Base-by-base conservation (phyloP, 1,140 invertebrate species). In the Propsilocerus akamusi region DNA sequence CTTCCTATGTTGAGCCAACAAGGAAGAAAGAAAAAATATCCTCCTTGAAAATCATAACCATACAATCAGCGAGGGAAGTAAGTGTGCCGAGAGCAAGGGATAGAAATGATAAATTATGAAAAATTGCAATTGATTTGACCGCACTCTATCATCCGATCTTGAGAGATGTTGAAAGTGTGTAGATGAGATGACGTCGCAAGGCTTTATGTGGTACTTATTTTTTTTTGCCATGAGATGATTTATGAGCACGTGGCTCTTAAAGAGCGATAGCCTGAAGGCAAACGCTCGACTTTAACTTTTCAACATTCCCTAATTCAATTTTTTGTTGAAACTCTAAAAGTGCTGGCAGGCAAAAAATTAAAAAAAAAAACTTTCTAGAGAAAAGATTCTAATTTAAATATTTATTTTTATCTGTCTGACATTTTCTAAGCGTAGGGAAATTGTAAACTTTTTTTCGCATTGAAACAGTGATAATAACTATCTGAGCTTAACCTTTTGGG, bases 91-190 rank as follows among this genome's bases (percentile, higher is more conserved):
- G 17, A 20, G 34, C 17, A 41, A 41, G 34, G 34, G 34, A 17
- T 8, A 17, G 22, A 41, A 17, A 41, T 41, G 34, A 41, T 41
- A 41, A 41, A 41, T 41, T 41, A 41, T 41, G 34, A 41, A 41
- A 41, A 41, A 41, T 41, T 41, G 34, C 34, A 41, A 41, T 41
- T 41, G 34, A 41, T 41, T 41, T 41, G 34, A 41, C 34, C 34
- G 22, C 34, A 41, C 34, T 41, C 34, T 41, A 41, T 41, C 34
- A 41, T 41, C n/a, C n/a, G n/a, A n/a, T n/a, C 14, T 41, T 41
- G 14, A 14, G 20, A 3, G 32, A 41, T 14, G 34, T 14, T 41
- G 34, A 8, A 20, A 17, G 12, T 41, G 14, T 41, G 34, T 41
- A 8, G 17, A 41, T 41, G 14, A 20, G 34, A 41, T 41, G 34